These are phyloP conservation scores for Troides oblongomaculatus DNA, from an alignment of 2,888 invertebrate species.

Conservation along the genomic window DNA sequence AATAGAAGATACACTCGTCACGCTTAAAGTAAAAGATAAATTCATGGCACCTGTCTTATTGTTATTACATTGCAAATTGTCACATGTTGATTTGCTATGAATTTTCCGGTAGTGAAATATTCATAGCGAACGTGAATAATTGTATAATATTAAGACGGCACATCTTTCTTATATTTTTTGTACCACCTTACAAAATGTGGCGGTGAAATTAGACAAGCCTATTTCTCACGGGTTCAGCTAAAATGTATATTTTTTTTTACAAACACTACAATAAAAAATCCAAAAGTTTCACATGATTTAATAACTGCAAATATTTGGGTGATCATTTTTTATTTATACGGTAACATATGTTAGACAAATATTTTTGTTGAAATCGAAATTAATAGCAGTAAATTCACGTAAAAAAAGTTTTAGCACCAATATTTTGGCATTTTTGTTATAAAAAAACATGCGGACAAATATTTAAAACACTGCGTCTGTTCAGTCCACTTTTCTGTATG, in stretches of 20 bases:
- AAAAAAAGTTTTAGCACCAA: background rate
- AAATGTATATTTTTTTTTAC: no score
- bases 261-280: no score
- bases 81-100: constrained; percentile 13
- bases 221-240: no score
- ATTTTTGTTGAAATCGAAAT: background rate
- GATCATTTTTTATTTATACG: no score
- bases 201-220: no score
- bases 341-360: no score
- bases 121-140: no score
- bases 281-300: no score
- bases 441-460: background rate
- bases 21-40: constrained; percentile 11
- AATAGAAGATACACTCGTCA: constrained; percentile 5
- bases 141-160: no score
- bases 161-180: no score
- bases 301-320: no score
- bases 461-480: background rate
- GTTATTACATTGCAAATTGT: constrained; percentile 14
- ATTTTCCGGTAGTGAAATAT: constrained; percentile 15
- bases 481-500: background rate
- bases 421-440: background rate
- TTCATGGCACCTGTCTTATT: constrained; percentile 12
- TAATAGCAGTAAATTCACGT: background rate
- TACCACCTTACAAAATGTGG: no score